Percentiles rank a stretch among this genome's conserved stretches.
Conservation (phyloP, 2,888 invertebrate species). For the Drosophila setosimentum region DNA sequence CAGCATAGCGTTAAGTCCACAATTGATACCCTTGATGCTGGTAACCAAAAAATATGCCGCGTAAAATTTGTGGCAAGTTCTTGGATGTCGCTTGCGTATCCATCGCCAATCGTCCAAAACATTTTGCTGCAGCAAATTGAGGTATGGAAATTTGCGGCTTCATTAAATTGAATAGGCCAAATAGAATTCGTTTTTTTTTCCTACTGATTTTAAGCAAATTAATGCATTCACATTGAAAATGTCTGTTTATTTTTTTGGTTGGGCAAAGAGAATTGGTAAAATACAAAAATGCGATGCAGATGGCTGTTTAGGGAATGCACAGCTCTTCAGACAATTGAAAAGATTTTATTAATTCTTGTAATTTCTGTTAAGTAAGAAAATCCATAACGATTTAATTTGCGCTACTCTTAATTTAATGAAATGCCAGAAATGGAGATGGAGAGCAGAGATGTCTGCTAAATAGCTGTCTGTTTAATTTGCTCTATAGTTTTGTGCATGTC, state of each 20-base stretch:
- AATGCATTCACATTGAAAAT: background rate
- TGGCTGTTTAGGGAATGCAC: background rate
- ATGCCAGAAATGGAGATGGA: background rate
- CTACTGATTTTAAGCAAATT: conserved; percentile 3
- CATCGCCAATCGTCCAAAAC: conserved; percentile 16
- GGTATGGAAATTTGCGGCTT: conserved; percentile 58
- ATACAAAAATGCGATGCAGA: background rate
- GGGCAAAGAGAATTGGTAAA: background rate
- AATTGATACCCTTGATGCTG: background rate
- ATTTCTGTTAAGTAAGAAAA: background rate
- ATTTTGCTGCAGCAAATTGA: conserved; percentile 59
- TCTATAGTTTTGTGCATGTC: background rate
- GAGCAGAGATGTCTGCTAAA: too few relatives aligned
- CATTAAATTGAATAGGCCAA: conserved; percentile 67
- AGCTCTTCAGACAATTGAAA: background rate
- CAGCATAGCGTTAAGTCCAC: background rate
- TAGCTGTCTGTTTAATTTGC: too few relatives aligned
- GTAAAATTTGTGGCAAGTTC: conserved; percentile 64
- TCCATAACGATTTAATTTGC: background rate
- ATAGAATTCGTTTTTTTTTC: conserved; percentile 12
- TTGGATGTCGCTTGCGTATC: conserved; percentile 29
- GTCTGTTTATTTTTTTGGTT: background rate
- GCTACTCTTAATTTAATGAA: background rate
- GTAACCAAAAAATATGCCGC: conserved; percentile 53
- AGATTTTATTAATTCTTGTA: background rate